Base-by-base conservation (phyloP, 2,888 invertebrate species). In the Netelia fuscicornis region DNA sequence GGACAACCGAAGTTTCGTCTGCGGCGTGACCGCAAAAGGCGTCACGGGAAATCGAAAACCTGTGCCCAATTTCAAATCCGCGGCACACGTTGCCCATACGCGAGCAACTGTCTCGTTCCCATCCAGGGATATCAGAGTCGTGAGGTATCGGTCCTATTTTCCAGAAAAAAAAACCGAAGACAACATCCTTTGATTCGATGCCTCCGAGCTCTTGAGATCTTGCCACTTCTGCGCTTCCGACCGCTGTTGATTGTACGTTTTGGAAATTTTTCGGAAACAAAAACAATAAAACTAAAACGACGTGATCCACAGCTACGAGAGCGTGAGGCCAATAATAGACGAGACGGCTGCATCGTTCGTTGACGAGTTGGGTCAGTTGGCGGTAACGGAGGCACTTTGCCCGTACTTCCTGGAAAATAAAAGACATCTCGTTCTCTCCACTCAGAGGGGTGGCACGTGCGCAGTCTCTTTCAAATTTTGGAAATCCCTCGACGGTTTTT, bases 311-410 rank as follows among this genome's bases (percentile, higher is more conserved):
- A 48, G 23, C 20, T n/a, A 60, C 52, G 76, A 58, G 71, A 54
- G 70, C 23, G 20, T n/a, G 42, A 54, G 52, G 77, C 82, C 87
- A 88, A 88, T 88, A 89, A 88, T 87, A 86, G 86, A 89, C 84
- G 85, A 87, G 87, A 79, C 82, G 78, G 87, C 83, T 85, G 85
- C 56, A 37, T 56, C 62, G 25, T 83, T 87, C 68, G 17, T 86
- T 88, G 88, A 89, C 83, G 86, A 86, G 88, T 86, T 72, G 87
- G 89, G 89, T 90, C 90, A 89, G 89, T 89, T 88, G 88, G 88
- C 78, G 84, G 81, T 52, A 68, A 54, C n/a, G 67, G 30, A 44
- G 42, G 20, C 42, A 74, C 70, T 78, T 71, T 23, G 23, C 67
- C 67, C 65, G 58, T 37, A 65, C 52, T 58, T 71, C 75, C 71